Conservation (phyloP, 1,140 invertebrate species). For the Camponotus floridanus region DNA sequence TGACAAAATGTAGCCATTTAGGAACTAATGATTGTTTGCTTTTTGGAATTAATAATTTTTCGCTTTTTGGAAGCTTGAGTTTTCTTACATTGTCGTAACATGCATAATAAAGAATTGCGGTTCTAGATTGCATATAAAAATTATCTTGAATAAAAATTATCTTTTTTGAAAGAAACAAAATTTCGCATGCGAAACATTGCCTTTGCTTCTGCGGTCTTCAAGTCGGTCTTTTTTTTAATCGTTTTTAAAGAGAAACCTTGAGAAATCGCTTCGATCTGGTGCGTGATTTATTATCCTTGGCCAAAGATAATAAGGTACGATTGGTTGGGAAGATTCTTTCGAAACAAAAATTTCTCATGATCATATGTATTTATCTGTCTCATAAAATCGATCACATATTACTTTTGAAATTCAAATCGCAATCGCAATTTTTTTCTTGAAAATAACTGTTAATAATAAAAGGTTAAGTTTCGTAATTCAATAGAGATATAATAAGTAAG, state of each 20-base stretch:
- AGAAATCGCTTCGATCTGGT: conserved; percentile 59
- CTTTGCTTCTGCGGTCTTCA: conserved; percentile 68
- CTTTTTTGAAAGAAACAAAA: conserved; percentile 60
- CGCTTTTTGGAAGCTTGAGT: neutral
- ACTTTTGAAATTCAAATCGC: neutral
- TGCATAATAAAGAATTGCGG: neutral
- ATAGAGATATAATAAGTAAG: neutral
- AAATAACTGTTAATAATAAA: neutral
- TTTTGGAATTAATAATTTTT: neutral
- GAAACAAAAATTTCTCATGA: conserved; percentile 68
- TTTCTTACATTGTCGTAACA: neutral
- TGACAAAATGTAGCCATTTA: conserved; percentile 19
- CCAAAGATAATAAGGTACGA: conserved; percentile 73
- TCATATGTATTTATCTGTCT: conserved; percentile 54
- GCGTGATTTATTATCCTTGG: conserved; percentile 76
- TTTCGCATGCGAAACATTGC: conserved; percentile 65
- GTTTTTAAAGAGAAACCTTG: conserved; percentile 69
- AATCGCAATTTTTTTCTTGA: neutral
- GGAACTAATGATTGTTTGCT: neutral
- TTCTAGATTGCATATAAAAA: conserved; percentile 1
- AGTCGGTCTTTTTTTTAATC: conserved; percentile 67
- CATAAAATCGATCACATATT: conserved; percentile 23
- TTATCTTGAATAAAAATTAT: conserved; percentile 5
- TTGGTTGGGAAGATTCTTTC: conserved; percentile 73
- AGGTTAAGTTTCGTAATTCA: neutral